phyloP scores from a whole-genome alignment of 2,888 invertebrate species.

The Pandemis cinnamomeana region DNA sequence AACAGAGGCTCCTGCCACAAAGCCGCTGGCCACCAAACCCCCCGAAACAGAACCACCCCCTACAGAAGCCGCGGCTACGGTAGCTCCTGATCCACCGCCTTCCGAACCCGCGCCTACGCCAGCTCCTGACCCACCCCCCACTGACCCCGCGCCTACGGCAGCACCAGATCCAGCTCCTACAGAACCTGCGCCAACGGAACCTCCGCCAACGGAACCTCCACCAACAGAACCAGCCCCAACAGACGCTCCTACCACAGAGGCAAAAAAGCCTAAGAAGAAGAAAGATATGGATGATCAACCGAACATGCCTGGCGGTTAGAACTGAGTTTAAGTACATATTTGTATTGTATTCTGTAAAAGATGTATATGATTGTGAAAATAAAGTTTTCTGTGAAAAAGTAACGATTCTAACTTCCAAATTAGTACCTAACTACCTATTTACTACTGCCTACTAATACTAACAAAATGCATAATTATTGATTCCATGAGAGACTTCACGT shows the following conservation, averaged over 20 bases:
- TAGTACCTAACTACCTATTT: neutral
- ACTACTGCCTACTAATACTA: too few relatives aligned
- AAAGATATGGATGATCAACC: neutral
- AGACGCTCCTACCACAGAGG: neutral
- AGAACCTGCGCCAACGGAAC: constrained; percentile 32
- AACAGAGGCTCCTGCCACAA: constrained; percentile 10
- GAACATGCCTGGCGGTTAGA: neutral
- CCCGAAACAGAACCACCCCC: neutral
- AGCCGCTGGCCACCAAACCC: constrained; percentile 21
- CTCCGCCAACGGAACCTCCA: constrained; percentile 35
- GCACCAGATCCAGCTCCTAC: constrained; percentile 31
- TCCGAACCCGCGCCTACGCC: constrained; percentile 27
- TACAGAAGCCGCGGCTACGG: constrained; percentile 4
- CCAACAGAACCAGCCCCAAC: constrained; percentile 39
- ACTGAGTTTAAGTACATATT: neutral
- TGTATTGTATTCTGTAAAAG: neutral
- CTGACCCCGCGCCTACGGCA: constrained; percentile 29
- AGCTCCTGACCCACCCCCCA: constrained; percentile 25
- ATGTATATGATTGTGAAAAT: neutral
- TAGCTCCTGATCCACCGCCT: neutral
- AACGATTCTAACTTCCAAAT: neutral
- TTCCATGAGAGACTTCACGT: too few relatives aligned
- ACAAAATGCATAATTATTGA: too few relatives aligned
- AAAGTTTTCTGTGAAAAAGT: neutral
- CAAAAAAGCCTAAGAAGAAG: neutral